A percentile compares a stretch with the other conserved stretches of the same genome.
Evolutionary conservation across 2,113 vertebrate species (phyloP).

Genomic region (Phasianus colchicus): DNA sequence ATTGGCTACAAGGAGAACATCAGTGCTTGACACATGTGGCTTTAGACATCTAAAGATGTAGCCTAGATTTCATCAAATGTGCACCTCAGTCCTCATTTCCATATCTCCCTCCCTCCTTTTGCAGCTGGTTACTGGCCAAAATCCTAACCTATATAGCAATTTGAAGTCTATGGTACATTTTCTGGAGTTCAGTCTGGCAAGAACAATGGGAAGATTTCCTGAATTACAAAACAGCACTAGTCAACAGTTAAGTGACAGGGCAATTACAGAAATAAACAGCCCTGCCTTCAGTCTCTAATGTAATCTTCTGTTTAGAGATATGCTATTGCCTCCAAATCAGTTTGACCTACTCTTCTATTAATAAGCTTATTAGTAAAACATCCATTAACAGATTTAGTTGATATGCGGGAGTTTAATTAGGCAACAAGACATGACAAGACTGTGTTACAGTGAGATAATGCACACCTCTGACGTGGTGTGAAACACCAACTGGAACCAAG

Average conservation of each 20-base stretch:
- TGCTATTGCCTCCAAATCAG: neutral
- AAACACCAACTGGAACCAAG: neutral
- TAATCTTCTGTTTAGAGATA: constrained; percentile 31
- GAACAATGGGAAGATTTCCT: neutral
- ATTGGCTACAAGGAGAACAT: neutral
- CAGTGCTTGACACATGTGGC: neutral
- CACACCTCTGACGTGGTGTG: neutral
- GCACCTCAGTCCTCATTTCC: neutral
- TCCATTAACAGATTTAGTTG: constrained; percentile 1
- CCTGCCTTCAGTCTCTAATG: neutral
- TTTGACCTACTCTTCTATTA: constrained; percentile 18
- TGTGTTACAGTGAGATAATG: neutral
- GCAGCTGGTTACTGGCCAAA: neutral
- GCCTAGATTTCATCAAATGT: neutral
- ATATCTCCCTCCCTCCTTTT: neutral
- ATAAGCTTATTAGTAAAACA: constrained; percentile 30
- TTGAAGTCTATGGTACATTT: neutral
- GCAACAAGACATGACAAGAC: neutral
- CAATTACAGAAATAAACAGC: constrained; percentile 4
- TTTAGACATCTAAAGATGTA: neutral
- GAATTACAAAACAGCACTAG: neutral
- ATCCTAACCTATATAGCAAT: neutral
- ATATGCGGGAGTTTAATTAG: neutral
- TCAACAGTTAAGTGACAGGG: neutral
- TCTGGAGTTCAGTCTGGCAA: neutral